Evolutionary conservation across 2,113 vertebrate species (phyloP), one percentile per base, ranked within the genome.

Genomic region (Carlito syrichta): DNA sequence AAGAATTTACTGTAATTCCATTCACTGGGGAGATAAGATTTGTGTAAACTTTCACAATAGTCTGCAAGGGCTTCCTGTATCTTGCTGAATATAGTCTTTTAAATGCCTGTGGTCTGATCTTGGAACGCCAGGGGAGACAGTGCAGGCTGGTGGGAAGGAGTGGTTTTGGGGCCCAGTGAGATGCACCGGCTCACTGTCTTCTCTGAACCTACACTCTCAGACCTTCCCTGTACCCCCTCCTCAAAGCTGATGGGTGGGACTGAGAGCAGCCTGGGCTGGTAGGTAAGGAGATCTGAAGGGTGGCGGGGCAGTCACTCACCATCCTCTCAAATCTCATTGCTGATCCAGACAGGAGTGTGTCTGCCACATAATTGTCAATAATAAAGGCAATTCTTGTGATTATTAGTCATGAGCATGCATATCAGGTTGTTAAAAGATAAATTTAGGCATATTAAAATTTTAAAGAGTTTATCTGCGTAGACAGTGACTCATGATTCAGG

Each of bases 1-100:
- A 84, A 89, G 92, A 96, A 69, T 45, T 82, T 48, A 71, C 69
- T 89, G 23, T 93, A 91, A 96, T 92, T 91, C 50, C 45, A 40
- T 96, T 97, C 69, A n/a, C 73, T 54, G n/a, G 4, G 20, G 27
- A 12, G 14, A 86, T 89, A 89, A 86, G 66, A 95, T 89, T 94
- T 58, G 54, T 68, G 35, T 56, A 89, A 94, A 97, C 77, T 81
- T 97, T 89, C 77, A 19, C 62, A 78, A 77, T 25, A 76, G 63
- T n/a, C 85, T 88, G 77, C 30, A 92, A 79, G 50, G 58, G 23
- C 89, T 87, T 90, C 91, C 60, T 74, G 23, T 68, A 30, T 76
- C 76, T 85, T 88, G 81, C 96, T 19, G 58, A 82, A 91, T 50
- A 58, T 1, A 2, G 40, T 69, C 50, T 92, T 93, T 71, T 43